Evolutionary conservation across 30 jellyfish, hydroid and myxozoan species (phyloP), one percentile per base, ranked within the genome.

Genomic region (Aurelia sp.): DNA sequence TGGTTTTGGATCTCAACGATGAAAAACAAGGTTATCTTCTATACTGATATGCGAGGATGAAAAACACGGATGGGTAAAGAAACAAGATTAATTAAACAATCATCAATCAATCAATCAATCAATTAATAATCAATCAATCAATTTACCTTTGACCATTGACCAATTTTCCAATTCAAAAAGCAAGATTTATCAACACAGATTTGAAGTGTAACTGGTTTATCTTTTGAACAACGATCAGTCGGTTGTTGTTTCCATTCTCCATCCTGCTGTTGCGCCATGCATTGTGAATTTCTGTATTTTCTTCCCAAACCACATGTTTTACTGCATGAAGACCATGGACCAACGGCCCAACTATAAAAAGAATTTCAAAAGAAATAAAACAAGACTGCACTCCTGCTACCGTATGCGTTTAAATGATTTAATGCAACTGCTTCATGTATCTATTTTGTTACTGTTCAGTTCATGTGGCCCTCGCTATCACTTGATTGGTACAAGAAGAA

Each of bases 111-210:
- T 27, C 1, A 2, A 27, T 27, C 1, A 27, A 27, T 27, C 1
- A 27, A 27, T 27, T 0, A 27, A 27, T 27, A 27, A 27, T 27
- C 33, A 27, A 2, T 27, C 33, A 27, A 27, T 40, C 55, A 9
- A 63, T 71, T n/a, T 80, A 96, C 99, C 94, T 81, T 81, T 20
- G 97, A 76, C 99, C 99, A 96, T 18, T 75, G 81, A 5, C 91
- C 89, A 72, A 76, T 47, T 64, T 64, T 61, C 99, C 99, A 96
- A 52, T 84, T 90, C 88, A 90, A 74, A 41, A 60, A 86, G 70
- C 99, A 96, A 4, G 99, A 82, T 78, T 84, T 90, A 30, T 63
- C 95, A 24, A 90, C 97, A 65, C 99, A 96, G 38, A 80, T 91
- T 50, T 85, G 93, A 70, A 96, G 90, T 50, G 97, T 78, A 21